Evolutionary conservation across 1,140 invertebrate species (phyloP), one percentile per base, ranked within the genome.

Genomic region (Bombus ignitus): DNA sequence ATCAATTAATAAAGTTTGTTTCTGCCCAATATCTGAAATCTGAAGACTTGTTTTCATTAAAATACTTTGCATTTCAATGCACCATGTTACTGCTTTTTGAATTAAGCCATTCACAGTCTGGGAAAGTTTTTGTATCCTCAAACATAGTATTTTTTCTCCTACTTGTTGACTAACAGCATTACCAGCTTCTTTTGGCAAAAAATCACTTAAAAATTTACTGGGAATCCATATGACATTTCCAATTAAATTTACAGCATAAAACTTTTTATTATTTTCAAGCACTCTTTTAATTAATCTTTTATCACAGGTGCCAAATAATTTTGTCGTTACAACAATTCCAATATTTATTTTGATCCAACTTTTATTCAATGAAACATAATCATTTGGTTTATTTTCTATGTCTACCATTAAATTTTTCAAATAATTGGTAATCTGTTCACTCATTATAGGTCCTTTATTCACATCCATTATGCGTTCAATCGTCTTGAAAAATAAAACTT

Each of bases 141-240:
- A 12, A 3, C 79, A 47, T 0, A 95, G 81, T 15, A 95, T 66
- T 39, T 93, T 94, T 57, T 95, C 94, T 15, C 95, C 94, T 0
- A 93, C 37, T 86, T 94, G 94, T 0, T 85, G 32, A 39, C 66
- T 90, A 22, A 92, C 37, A 9, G 81, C 25, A 12, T 74, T 65
- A 0, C 93, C 89, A 35, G 86, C 83, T 44, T 95, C 95, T 9
- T 92, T 91, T 1, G 94, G 92, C 3, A 95, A 75, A 57, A 87
- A 91, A 18, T 93, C 87, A 15, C 84, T 94, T 28, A 98, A 95
- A 94, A 98, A 98, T 86, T 96, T 95, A 93, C 97, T 97, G 12
- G 98, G 97, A 92, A 97, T 96, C 98, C 98, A 98, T 57, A 98
- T 92, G 35, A 97, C 95, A 93, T 97, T 97, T 3, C 97, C 98